Percentiles rank a stretch among this genome's conserved stretches.
Evolutionary conservation across 2,797 vertebrate genomes (phyloP).

Genomic region (Parambassis ranga): DNA sequence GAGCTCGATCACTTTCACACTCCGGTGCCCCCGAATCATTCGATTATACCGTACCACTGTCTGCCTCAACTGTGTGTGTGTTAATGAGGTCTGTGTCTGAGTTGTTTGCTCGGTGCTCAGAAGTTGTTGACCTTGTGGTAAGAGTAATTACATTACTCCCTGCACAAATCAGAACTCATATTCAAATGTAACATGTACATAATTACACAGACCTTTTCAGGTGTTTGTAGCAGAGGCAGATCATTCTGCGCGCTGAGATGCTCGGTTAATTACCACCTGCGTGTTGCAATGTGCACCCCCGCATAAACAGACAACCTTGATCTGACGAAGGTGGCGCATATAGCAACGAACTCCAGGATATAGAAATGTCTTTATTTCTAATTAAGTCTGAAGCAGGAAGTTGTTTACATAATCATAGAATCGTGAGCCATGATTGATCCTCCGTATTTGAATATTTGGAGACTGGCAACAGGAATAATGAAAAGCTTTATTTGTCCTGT

Average conservation of each 20-base stretch:
- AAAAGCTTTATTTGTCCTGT: background rate
- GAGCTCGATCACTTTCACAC: background rate
- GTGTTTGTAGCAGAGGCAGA: background rate
- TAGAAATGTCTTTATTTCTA: too few relatives aligned
- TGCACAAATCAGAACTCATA: background rate
- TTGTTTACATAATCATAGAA: background rate
- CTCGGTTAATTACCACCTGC: background rate
- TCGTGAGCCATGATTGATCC: background rate
- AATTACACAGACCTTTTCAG: background rate
- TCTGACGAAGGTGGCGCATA: too few relatives aligned
- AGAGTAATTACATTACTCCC: background rate
- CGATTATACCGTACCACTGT: background rate
- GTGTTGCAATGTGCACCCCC: background rate
- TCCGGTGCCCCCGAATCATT: background rate
- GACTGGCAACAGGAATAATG: background rate
- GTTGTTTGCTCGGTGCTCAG: background rate
- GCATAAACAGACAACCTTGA: too few relatives aligned
- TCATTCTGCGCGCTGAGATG: background rate
- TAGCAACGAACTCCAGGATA: too few relatives aligned
- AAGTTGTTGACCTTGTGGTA: background rate
- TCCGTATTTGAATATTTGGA: background rate
- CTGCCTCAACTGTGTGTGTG: background rate
- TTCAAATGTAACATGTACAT: background rate
- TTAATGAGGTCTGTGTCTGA: constrained; percentile 12
- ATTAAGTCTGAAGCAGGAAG: background rate